A percentile compares a stretch with the other conserved stretches of the same genome.
Conservation (phyloP, 2,888 invertebrate species). For the Heliothis peltigera region DNA sequence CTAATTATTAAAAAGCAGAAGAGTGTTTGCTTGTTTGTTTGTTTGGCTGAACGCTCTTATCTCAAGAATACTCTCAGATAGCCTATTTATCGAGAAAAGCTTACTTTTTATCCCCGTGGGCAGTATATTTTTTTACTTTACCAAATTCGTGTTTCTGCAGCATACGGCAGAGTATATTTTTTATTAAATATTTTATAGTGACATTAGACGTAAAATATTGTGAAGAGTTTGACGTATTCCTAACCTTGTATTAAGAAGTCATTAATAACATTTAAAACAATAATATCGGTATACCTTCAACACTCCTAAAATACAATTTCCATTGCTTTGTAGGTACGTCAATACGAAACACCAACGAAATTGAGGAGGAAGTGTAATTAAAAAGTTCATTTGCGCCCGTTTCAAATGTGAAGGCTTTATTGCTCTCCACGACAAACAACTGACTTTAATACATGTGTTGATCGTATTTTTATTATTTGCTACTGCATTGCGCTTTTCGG, state of each 20-base stretch:
- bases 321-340: slow-evolving; percentile 41
- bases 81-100: no score
- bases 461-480: slow-evolving; percentile 40
- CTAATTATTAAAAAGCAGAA: no score
- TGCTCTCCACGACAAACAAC: slow-evolving; percentile 61
- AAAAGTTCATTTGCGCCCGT: slow-evolving; percentile 72
- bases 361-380: slow-evolving; percentile 71
- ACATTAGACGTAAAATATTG: no score
- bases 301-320: slow-evolving; percentile 37
- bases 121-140: no score
- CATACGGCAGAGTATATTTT: no score
- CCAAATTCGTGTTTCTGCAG: no score
- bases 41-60: no score
- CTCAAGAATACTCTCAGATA: no score
- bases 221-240: no score
- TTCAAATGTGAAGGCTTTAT: slow-evolving; percentile 62
- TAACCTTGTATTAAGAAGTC: neutral
- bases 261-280: neutral
- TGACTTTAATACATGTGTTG: slow-evolving; percentile 47
- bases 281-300: slow-evolving; percentile 1
- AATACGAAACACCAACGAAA: slow-evolving; percentile 53
- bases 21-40: no score
- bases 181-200: no score
- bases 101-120: no score
- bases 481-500: slow-evolving; percentile 38